A percentile compares a stretch with the other conserved stretches of the same genome.
Evolutionary conservation across 2,113 vertebrate species (phyloP).

Genomic region (Psephotus haematonotus): DNA sequence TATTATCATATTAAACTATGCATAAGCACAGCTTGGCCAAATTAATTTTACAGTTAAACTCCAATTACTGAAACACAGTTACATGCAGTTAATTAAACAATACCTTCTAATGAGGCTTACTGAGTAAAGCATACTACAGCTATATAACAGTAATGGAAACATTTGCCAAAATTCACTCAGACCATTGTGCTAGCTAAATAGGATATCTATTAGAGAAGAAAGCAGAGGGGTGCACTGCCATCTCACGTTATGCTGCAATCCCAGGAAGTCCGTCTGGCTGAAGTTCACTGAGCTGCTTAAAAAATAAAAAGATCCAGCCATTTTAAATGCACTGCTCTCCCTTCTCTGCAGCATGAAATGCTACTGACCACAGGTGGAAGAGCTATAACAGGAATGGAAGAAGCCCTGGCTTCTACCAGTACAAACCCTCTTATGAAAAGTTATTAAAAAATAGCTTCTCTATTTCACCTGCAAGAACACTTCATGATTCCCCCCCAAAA

Average conservation of each 20-base stretch:
- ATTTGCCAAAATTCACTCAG: not conserved
- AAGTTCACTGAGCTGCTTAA: not conserved
- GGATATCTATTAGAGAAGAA: not conserved
- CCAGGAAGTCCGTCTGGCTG: not conserved
- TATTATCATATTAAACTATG: not conserved
- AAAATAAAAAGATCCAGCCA: not conserved
- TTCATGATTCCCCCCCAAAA: not conserved
- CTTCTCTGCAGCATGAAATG: not conserved
- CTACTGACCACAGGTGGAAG: not conserved
- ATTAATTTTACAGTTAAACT: slow-evolving; percentile 6
- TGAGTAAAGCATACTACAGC: not conserved
- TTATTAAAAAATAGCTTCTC: not conserved
- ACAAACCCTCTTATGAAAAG: not conserved
- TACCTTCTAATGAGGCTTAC: not conserved
- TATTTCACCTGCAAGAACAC: not conserved
- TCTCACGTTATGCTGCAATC: not conserved
- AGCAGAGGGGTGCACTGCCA: not conserved
- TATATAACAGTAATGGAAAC: not conserved
- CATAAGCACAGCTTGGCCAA: not conserved
- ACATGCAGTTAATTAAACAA: slow-evolving; percentile 5
- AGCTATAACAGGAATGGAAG: not conserved
- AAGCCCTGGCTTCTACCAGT: not conserved
- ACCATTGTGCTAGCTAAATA: not conserved
- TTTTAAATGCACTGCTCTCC: not conserved
- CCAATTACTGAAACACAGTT: not conserved